Base-by-base conservation (phyloP, 2,888 invertebrate species). In the Dastarcus helophoroides region DNA sequence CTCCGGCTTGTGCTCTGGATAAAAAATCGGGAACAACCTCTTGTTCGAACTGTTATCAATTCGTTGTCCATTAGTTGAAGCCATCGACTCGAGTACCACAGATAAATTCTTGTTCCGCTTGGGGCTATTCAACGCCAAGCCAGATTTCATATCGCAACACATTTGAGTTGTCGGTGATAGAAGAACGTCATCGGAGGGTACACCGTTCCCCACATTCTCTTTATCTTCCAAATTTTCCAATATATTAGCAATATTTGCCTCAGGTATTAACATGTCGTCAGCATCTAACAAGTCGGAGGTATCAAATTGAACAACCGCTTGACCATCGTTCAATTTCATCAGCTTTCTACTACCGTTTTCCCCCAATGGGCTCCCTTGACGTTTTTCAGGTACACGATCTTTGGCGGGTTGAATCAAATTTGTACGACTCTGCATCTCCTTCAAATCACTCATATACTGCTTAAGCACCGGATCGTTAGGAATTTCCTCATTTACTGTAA, bases 141-240 rank as follows among this genome's bases (percentile, higher is more conserved):
- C 62, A 1, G 67, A 68, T 3, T 68, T 63, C 60, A 68, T 65
- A 38, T 60, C 62, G 38, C 58, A 59, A 30, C 53, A 60, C 44
- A 69, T 62, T 42, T 67, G 64, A 16, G 65, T 66, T 4, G 64
- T 64, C 3, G 68, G 67, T 2, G 69, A 68, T 47, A 68, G 38
- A 16, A 60, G 19, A 17, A n/a, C 19, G 6, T 17, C 19, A 7
- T 7, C 6, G 6, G 19, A n/a, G n/a, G 6, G 3, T 28, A 23
- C 14, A 27, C 24, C 24, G 13, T 26, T 16, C 29, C 22, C 28
- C 35, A 13, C 10, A 30, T 37, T 30, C 22, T 39, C 35, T 33
- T 40, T 33, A 34, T 39, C 35, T 11, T 39, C 25, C 11, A 33
- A 33, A 6, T 23, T 22, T 8, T 34, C 23, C 8, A 35, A 30